Evolutionary conservation across 1,140 invertebrate genomes (phyloP), one percentile per base, ranked within the genome.

Genomic region (Prorops nasuta): DNA sequence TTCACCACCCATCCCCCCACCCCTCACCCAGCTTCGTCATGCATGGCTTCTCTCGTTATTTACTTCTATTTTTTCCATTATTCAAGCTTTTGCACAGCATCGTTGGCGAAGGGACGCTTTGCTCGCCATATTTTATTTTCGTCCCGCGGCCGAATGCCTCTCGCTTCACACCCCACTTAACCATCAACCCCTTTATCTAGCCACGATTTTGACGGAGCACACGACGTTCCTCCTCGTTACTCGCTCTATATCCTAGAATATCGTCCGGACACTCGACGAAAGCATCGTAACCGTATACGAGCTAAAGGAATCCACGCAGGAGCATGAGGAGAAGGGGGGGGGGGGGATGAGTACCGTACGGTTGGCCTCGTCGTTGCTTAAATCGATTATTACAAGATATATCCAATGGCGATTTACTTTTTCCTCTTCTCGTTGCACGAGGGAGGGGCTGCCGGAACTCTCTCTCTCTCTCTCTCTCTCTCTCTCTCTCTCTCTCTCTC

Each of bases 41-140:
- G n/a, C n/a, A n/a, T n/a, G n/a, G n/a, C n/a, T n/a, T n/a, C 45
- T 36, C 41, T 37, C 58, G 56, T 59, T 58, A 64, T 62, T 67
- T 64, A 58, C 44, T 64, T 64, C 60, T 60, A 63, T 64, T 64
- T 52, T 45, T 44, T 56, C 54, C 55, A 66, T 67, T 66, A 66
- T 67, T 60, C 54, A 34, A 57, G 63, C 60, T 62, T 65, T 65
- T 65, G 57, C 59, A n/a, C n/a, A n/a, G n/a, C 42, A 24, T 37
- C 19, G 15, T n/a, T 18, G 45, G 36, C 45, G 44, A 35, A 48
- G 37, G 44, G 49, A 28, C 18, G n/a, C n/a, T n/a, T n/a, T 49
- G 44, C 38, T 52, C 50, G 50, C 48, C 24, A 52, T 38, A 52
- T 52, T 52, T 52, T 52, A 52, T 52, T 52, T 52, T 52, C 50